Base-by-base conservation (phyloP, 2,113 vertebrate species). In the Paratilapia polleni region DNA sequence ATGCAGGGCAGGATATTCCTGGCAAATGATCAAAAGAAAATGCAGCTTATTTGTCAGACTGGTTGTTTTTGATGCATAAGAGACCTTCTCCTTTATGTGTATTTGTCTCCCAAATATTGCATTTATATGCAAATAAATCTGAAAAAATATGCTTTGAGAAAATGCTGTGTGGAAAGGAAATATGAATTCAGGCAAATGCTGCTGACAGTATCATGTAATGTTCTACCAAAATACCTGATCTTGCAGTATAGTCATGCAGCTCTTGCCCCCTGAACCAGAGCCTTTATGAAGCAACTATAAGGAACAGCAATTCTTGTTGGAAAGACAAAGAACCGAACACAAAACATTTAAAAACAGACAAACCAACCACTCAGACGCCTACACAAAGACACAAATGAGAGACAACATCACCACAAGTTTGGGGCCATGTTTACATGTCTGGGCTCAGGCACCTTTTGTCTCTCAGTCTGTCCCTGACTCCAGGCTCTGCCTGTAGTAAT, bases 201-300 rank as follows among this genome's bases (percentile, higher is more conserved):
- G 7, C 36, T 38, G 36, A 49, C 43, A 49, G 47, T 49, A 28
- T 28, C 41, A 26, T 24, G 24, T 43, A 49, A 1, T 28, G 41
- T 12, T 68, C 3, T 43, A 24, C n/a, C 13, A 43, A 0, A 66
- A 66, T 66, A 1, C 24, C 13, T 17, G 24, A 6, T 66, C 14
- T 70, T 15, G 41, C 8, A 70, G 38, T 66, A 36, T 6, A 26
- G 22, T 68, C 0, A 47, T 1, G 1, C 14, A 68, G n/a, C 22
- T 68, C 41, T 1, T 49, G 64, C 38, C 15, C 24, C 64, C 41
- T 8, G 1, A 49, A 49, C 24, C 64, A 70, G 24, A 49, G 26
- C 38, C 22, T 26, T 47, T 8, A 26, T 47, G 38, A 38, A 68
- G 38, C 38, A 68, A 26, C 38, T 47, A 0, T 47, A n/a, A n/a